Conservation (phyloP, 2,113 vertebrate genomes). For the Limanda limanda region DNA sequence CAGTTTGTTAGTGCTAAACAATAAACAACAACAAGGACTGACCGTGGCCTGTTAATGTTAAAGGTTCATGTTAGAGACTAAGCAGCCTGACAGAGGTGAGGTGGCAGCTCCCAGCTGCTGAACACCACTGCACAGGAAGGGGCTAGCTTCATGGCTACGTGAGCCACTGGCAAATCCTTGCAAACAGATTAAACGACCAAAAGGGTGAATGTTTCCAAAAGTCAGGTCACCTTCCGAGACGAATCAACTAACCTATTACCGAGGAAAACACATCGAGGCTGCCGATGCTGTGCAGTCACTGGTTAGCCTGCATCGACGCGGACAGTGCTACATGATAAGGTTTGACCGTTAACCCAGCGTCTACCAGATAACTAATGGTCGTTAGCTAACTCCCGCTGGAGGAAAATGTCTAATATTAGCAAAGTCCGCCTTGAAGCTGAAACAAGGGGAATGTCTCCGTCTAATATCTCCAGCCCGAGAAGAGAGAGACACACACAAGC, state of each 20-base stretch:
- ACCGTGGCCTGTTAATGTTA: background rate
- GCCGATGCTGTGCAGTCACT: background rate
- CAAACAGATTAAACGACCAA: slow-evolving; percentile 55
- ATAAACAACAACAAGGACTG: background rate
- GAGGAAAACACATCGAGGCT: background rate
- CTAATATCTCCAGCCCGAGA: no score
- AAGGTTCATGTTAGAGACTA: background rate
- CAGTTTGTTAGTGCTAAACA: background rate
- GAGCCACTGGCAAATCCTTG: slow-evolving; percentile 58
- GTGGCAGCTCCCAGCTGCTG: slow-evolving; percentile 38
- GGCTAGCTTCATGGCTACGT: slow-evolving; percentile 40
- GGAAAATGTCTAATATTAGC: slow-evolving; percentile 3
- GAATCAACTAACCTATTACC: slow-evolving; percentile 30
- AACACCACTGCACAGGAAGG: slow-evolving; percentile 31
- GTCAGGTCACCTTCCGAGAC: slow-evolving; percentile 33
- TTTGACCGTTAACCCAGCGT: slow-evolving; percentile 29
- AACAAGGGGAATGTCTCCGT: background rate
- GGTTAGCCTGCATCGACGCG: background rate
- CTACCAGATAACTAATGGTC: slow-evolving; percentile 7
- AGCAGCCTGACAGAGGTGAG: slow-evolving; percentile 46
- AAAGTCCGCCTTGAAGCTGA: background rate
- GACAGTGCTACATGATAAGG: slow-evolving; percentile 5
- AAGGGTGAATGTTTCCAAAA: slow-evolving; percentile 34
- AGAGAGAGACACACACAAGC: background rate
- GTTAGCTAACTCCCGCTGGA: slow-evolving; percentile 22